These are phyloP conservation scores for Pitta sordida DNA, from an alignment of 2,113 vertebrate genomes.

Conservation along the genomic window DNA sequence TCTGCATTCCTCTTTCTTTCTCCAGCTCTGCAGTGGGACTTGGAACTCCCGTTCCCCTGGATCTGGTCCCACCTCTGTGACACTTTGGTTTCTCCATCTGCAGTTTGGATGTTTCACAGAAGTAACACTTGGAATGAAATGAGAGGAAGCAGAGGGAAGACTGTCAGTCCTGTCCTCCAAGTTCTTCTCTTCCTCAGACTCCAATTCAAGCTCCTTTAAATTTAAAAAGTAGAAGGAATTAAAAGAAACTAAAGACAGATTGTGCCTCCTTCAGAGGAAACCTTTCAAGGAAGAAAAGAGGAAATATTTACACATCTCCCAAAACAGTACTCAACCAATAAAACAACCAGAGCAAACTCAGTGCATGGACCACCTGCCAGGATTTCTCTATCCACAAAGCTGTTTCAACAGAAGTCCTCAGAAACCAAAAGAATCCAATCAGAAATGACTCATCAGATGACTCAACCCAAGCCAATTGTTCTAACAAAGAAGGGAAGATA, in stretches of 20 bases:
- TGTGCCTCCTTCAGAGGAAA: background rate
- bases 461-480: background rate
- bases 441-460: background rate
- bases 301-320: conserved; percentile 31
- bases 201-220: conserved; percentile 72
- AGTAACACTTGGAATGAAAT: conserved; percentile 51
- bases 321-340: background rate
- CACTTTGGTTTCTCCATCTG: conserved; percentile 18
- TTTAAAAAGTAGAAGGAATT: conserved; percentile 49
- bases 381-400: background rate
- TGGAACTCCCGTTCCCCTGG: background rate
- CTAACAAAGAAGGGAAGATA: background rate
- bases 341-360: background rate
- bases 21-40: conserved; percentile 1
- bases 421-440: background rate
- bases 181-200: conserved; percentile 43
- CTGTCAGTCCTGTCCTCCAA: conserved; percentile 33
- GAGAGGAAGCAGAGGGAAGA: background rate
- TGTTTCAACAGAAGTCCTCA: background rate
- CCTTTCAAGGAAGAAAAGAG: background rate
- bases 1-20: background rate
- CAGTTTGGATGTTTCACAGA: background rate
- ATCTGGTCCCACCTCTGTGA: background rate
- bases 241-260: background rate
- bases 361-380: background rate